These are phyloP conservation scores for Caenorhabditis elegans DNA, from an alignment of 1,140 invertebrate species.

Conservation along the genomic window WBcel235 BX284603.4:1605001-1605500, in stretches of 20 bases:
- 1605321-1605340: neutral
- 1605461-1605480: too few relatives aligned
- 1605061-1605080: neutral
- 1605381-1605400: neutral
- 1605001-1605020: neutral
- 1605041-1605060: neutral
- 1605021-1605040: neutral
- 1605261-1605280: too few relatives aligned
- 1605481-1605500: too few relatives aligned
- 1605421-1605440: neutral
- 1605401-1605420: neutral
- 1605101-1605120: neutral
- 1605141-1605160: conserved; percentile 28
- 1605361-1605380: too few relatives aligned
- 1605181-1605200: neutral
- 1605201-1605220: neutral
- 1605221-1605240: too few relatives aligned
- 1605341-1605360: too few relatives aligned
- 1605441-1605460: too few relatives aligned
- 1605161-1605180: conserved; percentile 31
- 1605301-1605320: neutral
- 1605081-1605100: neutral
- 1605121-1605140: conserved; percentile 29
- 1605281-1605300: neutral
- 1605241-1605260: too few relatives aligned